These are phyloP conservation scores for Turritopsis rubra DNA, from an alignment of 30 jellyfish, hydroid and myxozoan genomes.

Conservation along the genomic window DNA sequence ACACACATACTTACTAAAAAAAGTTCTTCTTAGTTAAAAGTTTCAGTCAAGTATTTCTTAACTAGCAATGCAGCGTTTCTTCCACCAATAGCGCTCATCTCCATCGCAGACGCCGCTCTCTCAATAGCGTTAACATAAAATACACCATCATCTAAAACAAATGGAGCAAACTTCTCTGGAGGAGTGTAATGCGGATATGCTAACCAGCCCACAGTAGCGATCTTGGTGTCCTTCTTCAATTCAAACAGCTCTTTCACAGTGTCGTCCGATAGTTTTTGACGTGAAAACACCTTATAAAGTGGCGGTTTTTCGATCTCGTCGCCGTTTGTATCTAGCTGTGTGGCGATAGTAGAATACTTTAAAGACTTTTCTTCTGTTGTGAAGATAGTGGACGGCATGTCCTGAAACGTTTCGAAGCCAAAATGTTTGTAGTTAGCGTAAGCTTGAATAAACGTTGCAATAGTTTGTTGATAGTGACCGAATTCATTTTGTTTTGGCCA, in stretches of 20 bases:
- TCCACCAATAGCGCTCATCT: constrained; percentile 87
- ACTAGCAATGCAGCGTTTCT: constrained; percentile 75
- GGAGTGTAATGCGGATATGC: constrained; percentile 83
- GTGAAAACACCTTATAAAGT: constrained; percentile 62
- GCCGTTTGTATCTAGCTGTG: constrained; percentile 41
- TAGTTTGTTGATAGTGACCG: constrained; percentile 53
- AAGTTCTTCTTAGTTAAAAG: too few species aligned
- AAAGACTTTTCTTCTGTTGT: constrained; percentile 46
- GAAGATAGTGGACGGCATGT: constrained; percentile 44
- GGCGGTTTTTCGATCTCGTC: constrained; percentile 18
- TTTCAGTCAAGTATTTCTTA: constrained; percentile 35
- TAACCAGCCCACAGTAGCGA: constrained; percentile 46
- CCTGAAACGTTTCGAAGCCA: constrained; percentile 38
- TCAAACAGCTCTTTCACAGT: constrained; percentile 31
- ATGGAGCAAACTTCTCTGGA: constrained; percentile 65
- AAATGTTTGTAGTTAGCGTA: constrained; percentile 36
- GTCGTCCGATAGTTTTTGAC: constrained; percentile 44
- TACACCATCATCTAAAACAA: constrained; percentile 69
- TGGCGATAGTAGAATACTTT: constrained; percentile 47
- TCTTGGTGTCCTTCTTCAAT: neutral
- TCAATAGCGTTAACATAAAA: constrained; percentile 89
- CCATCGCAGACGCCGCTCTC: constrained; percentile 91
- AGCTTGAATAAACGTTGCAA: constrained; percentile 69
- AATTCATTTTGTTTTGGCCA: constrained; percentile 57
- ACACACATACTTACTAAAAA: too few species aligned